Evolutionary conservation across 2,113 vertebrate genomes (phyloP), one percentile per base, ranked within the genome.

Genomic region (Clupea harengus): DNA sequence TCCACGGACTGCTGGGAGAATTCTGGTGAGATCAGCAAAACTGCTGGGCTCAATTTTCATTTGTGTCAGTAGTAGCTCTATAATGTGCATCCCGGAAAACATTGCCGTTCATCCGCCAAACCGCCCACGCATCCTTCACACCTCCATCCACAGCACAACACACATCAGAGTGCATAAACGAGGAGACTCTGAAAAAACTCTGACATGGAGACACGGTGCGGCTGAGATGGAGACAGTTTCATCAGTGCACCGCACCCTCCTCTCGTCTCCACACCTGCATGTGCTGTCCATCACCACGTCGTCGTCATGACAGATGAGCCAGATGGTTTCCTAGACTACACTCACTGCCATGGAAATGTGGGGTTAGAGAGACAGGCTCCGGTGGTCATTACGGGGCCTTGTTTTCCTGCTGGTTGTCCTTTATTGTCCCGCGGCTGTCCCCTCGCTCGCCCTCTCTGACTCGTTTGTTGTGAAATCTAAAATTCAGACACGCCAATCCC

Each of bases 21-120:
- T 91, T 90, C 85, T 85, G 64, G 83, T 87, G 45, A 88, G 90
- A 92, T 94, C 93, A 95, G 94, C 94, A 94, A 86, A 93, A 93
- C 88, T 32, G 60, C 87, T 85, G 17, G 2, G 6, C 88, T 90
- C 90, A 88, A 88, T 94, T 92, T 93, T 91, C 82, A 90, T 92
- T 92, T 92, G 85, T 75, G 81, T 88, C 88, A 81, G n/a, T 85
- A 8, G 87, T 84, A 86, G 60, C 18, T 15, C 67, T 17, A 13
- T 75, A 39, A 75, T 75, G 67, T 39, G 67, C 67, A 2, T 75
- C 28, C 67, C 67, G 28, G 18, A 50, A 44, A 10, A 28, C 60
- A 44, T 5, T 52, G 45, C 22, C 15, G 81, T 10, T 20, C n/a
- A 45, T 39, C 81, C 81, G 28, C 81, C 67, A 18, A 32, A 4